These are phyloP conservation scores for Siniperca obscura DNA, from an alignment of 2,797 vertebrate genomes.

Conservation along the genomic window DNA sequence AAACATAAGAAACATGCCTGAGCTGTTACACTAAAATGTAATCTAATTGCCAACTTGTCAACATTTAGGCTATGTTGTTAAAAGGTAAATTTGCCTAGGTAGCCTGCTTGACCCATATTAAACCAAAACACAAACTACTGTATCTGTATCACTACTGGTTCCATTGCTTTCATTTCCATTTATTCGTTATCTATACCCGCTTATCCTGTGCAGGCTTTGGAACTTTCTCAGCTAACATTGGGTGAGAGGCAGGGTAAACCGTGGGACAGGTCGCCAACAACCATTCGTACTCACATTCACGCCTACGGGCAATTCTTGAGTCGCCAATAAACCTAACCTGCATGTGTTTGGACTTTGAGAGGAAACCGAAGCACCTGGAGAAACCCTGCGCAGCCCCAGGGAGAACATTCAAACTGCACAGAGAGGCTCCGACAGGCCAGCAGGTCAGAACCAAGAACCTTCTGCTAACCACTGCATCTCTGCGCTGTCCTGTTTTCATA, in stretches of 20 bases:
- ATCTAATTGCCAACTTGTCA: not conserved
- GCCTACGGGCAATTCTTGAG: not conserved
- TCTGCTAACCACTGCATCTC: not conserved
- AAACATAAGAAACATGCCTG: not conserved
- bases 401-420: not conserved
- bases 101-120: not conserved
- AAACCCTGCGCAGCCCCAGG: not conserved
- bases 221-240: not conserved
- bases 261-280: not conserved
- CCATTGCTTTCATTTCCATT: not conserved
- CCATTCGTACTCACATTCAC: not conserved
- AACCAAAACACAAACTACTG: not conserved
- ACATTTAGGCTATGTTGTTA: not conserved
- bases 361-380: not conserved
- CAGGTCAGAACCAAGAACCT: not conserved
- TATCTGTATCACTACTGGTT: not conserved
- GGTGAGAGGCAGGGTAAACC: not conserved
- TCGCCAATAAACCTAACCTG: not conserved
- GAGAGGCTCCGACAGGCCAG: not conserved
- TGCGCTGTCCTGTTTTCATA: not conserved
- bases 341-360: not conserved
- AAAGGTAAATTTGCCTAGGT: not conserved
- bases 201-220: too few species aligned
- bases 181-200: not conserved
- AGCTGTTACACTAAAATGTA: not conserved